Evolutionary conservation across 2,888 invertebrate genomes (phyloP), one percentile per base, ranked within the genome.

Genomic region (Leptinotarsa peninsularis): DNA sequence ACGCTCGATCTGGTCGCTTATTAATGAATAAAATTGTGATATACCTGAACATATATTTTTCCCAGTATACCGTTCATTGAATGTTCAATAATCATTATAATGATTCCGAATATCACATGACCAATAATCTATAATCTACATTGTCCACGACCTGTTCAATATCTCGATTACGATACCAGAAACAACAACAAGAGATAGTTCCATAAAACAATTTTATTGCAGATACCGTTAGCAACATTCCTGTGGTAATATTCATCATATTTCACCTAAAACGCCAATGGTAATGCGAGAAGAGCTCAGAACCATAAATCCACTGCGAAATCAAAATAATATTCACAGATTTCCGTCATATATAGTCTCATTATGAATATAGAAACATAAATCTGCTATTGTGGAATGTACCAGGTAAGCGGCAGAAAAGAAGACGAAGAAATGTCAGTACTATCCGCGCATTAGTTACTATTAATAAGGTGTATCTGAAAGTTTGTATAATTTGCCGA

Each of bases 311-410:
- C 78, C 75, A 60, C 67, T 67, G 70, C 74, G 75, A 78, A 78
- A 81, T 81, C 81, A 81, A 82, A 80, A 73, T 77, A 74, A 73
- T 79, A 73, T 78, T 79, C 73, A 77, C 79, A 80, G 83, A 82
- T 83, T 85, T 85, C 85, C 85, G 85, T 84, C 85, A 84, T 82
- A 78, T 81, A 79, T 79, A 83, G 83, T 82, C 84, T 83, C 83
- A 83, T 85, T 84, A 85, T 84, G 83, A 83, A 85, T 85, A 83
- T 82, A 78, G 78, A 76, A 78, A 76, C 84, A 83, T 85, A 85
- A 85, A 85, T 85, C 83, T 82, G 78, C 77, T 77, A 82, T 82
- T 80, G 80, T 80, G 81, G 82, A 81, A 82, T 82, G 82, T 71
- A 75, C 73, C 75, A 77, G 74, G 74, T 72, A 76, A 76, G 68